Evolutionary conservation across 2,113 vertebrate species (phyloP), one percentile per base, ranked within the genome.

Genomic region (Eidolon helvum): DNA sequence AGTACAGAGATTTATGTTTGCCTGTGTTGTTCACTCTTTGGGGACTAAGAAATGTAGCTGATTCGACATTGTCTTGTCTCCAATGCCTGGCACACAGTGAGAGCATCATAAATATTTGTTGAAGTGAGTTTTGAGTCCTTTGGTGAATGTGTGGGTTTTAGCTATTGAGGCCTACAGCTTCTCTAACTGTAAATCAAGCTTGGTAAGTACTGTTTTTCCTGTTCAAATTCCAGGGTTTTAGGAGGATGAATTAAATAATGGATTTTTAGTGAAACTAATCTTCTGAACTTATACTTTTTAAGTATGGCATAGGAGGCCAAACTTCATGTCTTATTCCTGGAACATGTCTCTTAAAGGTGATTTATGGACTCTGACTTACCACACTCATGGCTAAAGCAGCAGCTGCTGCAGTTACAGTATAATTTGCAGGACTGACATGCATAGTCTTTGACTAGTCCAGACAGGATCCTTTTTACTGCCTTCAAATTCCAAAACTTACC

Each of bases 401-500:
- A 19, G 55, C 55, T 88, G 48, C 88, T 15, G 30, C 1, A 0
- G 57, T 90, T 71, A 22, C 10, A 61, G 28, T 90, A 7, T 89
- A 72, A 79, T 74, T 68, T 91, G 1, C 38, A 75, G 18, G n/a
- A 75, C n/a, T 90, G 61, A 80, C 50, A 16, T 53, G 38, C 33
- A 33, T 79, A 18, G 80, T 89, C 45, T 71, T 85, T 61, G 26
- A 92, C 88, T 43, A 84, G 95, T 96, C 53, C 30, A 72, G 75
- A 94, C 91, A 94, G 71, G 53, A 71, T 84, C 22, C 77, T 95
- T 88, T 90, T 91, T 90, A 35, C 40, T 79, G 21, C 43, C 94
- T 96, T 97, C 72, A 95, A 38, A 94, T 96, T 94, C 85, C 57
- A 96, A 53, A 88, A 50, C 84, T 74, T 96, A 57, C 50, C 48